Percentiles rank a stretch among this genome's conserved stretches.
These are phyloP conservation scores for Danio tinwini DNA, from an alignment of 2,797 vertebrate genomes.

Conservation along the genomic window DNA sequence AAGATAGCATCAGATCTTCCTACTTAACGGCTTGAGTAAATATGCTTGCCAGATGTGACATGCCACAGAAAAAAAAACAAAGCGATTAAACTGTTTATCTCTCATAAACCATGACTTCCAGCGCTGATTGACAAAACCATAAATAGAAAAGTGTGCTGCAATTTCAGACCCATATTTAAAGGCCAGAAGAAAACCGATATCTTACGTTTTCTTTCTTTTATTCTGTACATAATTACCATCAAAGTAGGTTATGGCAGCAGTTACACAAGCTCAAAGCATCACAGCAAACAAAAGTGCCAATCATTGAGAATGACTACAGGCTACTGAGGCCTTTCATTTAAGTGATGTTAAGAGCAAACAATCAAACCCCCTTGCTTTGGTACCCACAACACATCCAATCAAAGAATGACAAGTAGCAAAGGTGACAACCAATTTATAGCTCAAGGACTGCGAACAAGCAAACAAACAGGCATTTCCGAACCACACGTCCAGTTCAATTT, in stretches of 20 bases:
- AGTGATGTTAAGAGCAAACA: slow-evolving; percentile 76
- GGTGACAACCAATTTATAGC: slow-evolving; percentile 82
- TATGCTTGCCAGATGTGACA: slow-evolving; percentile 21
- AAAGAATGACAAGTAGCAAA: slow-evolving; percentile 73
- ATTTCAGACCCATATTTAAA: slow-evolving; percentile 27
- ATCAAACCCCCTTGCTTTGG: slow-evolving; percentile 65
- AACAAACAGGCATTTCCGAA: slow-evolving; percentile 76
- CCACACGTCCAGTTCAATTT: slow-evolving; percentile 74
- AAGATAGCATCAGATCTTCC: background rate
- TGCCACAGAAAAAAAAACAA: slow-evolving; percentile 3
- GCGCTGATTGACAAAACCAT: slow-evolving; percentile 37
- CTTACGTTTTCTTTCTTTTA: slow-evolving; percentile 14
- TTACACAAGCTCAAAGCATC: slow-evolving; percentile 34
- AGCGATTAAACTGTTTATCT: slow-evolving; percentile 29
- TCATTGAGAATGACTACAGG: slow-evolving; percentile 65
- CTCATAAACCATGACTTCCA: slow-evolving; percentile 20
- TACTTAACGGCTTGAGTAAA: slow-evolving; percentile 21
- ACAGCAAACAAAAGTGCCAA: slow-evolving; percentile 67
- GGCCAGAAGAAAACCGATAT: slow-evolving; percentile 14
- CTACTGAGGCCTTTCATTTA: slow-evolving; percentile 68
- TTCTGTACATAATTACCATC: slow-evolving; percentile 32
- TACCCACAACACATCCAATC: slow-evolving; percentile 65
- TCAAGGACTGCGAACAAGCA: slow-evolving; percentile 77
- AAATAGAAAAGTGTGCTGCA: slow-evolving; percentile 16
- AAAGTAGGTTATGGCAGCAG: slow-evolving; percentile 11